Evolutionary conservation across 2,113 vertebrate genomes (phyloP).

Genomic region (Dicaeum eximium): DNA sequence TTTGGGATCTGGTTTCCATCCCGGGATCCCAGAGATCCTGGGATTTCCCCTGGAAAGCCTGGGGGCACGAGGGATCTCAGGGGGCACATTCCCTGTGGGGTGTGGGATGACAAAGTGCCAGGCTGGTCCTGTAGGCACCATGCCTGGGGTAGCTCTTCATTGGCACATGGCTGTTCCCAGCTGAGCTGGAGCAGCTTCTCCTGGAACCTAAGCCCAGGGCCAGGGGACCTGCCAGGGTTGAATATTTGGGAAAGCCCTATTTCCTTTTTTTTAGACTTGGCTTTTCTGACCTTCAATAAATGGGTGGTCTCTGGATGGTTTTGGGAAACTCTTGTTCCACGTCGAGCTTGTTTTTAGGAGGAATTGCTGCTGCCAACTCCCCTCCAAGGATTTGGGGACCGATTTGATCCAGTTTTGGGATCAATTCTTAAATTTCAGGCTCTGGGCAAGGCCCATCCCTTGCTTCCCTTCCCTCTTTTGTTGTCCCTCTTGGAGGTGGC

Average conservation of each 20-base stretch:
- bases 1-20: neutral
- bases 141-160: accelerated
- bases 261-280: neutral
- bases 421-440: neutral
- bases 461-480: neutral
- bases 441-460: accelerated
- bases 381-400: accelerated
- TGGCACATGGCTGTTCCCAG: neutral
- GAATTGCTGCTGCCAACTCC: too few relatives aligned
- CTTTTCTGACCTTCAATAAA: constrained; percentile 18
- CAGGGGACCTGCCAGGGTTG: neutral
- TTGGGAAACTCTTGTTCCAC: neutral
- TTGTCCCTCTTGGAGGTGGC: neutral
- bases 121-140: neutral
- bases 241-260: neutral
- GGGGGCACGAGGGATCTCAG: accelerated
- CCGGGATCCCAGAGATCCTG: neutral
- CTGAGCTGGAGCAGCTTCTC: neutral
- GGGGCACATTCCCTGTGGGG: neutral
- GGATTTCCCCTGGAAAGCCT: neutral
- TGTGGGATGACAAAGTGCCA: neutral
- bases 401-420: neutral
- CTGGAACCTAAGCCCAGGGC: neutral
- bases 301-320: neutral
- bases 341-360: neutral